A percentile compares a stretch with the other conserved stretches of the same genome.
These are phyloP conservation scores for Antechinus flavipes DNA, from an alignment of 2,113 vertebrate species.

Conservation along the genomic window DNA sequence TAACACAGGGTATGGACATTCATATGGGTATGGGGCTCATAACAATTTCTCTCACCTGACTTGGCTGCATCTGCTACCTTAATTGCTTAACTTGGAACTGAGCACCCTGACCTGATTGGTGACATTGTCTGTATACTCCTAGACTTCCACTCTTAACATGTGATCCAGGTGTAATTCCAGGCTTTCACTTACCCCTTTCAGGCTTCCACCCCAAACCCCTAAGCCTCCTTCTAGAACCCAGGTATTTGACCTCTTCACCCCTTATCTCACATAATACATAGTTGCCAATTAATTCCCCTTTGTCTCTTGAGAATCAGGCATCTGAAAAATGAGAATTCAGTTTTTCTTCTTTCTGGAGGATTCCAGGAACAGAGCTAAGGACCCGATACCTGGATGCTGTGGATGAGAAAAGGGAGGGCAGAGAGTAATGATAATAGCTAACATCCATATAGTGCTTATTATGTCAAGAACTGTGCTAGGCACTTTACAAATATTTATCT, in stretches of 20 bases:
- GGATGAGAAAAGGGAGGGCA: background rate
- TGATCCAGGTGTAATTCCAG: background rate
- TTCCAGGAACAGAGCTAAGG: background rate
- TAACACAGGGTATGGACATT: background rate
- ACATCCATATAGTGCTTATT: background rate
- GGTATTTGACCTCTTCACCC: background rate
- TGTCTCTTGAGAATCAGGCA: background rate
- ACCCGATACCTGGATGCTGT: background rate
- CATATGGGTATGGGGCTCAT: background rate
- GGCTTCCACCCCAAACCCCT: background rate
- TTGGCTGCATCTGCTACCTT: background rate
- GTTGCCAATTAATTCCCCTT: background rate
- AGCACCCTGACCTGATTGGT: background rate
- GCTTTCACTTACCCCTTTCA: background rate
- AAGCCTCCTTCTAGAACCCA: background rate
- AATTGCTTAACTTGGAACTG: slow-evolving; percentile 44
- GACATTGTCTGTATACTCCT: slow-evolving; percentile 10
- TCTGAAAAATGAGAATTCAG: background rate
- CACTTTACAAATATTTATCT: background rate
- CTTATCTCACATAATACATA: background rate
- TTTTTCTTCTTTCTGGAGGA: background rate
- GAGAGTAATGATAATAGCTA: background rate
- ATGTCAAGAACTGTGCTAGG: no score
- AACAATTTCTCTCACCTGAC: slow-evolving; percentile 1
- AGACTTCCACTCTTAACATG: background rate